Base-by-base conservation (phyloP, 2,888 invertebrate species). In the Empis livida region DNA sequence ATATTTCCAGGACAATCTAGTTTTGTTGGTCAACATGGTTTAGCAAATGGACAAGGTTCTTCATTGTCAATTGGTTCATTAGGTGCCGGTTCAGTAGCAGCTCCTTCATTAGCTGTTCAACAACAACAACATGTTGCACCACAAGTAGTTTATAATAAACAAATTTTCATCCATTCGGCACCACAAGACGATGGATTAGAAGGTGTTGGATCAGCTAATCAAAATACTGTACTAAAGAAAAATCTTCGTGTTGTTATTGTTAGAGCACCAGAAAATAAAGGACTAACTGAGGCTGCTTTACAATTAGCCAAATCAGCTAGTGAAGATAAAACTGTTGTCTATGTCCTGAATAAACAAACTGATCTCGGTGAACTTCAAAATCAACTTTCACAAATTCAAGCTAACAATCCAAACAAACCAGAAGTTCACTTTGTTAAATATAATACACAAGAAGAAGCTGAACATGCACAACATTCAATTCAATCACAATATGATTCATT, bases 371-470 rank as follows among this genome's bases (percentile, higher is more conserved):
- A 58, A 38, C 51, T 64, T 48, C 58, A 63, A 32, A 55, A 62
- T 6, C 61, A 62, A 51, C 52, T 65, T 45, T 58, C 63, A 35
- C 59, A 58, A 17, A 52, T 60, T 20, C 57, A 61, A 46, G 56
- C 56, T 11, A 51, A 49, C 23, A 54, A 56, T 0, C 54, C 49
- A 49, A 57, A 52, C 42, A 65, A 60, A 56, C 64, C 65, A 30
- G 65, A 65, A 54, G 64, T 65, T 17, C 63, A 63, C 49, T 65
- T 65, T 31, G 58, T 65, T 47, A 64, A 66, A 44, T 65, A 65
- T 51, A 63, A 63, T 46, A 66, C 63, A 4, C 57, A 60, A 11
- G 57, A 62, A 52, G 66, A 65, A 54, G 66, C 66, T 5, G 54
- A 56, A 16, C 59, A 63, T 38, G 65, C 65, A n/a, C 64, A 66